Base-by-base conservation (phyloP, 53 echinoderm and acorn worm species). In the Zoroaster sp. region DNA sequence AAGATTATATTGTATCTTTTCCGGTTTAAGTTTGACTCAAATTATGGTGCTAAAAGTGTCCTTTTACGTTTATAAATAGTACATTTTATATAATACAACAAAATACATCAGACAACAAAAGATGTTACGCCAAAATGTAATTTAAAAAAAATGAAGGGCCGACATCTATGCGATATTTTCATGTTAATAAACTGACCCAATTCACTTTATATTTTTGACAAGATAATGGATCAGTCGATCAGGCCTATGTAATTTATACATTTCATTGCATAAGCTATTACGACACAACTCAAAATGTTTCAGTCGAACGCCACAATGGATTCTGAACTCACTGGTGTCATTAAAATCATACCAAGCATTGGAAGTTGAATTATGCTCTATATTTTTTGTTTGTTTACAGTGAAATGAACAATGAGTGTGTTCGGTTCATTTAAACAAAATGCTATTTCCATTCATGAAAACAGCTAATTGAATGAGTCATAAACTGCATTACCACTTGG, bases 401-500 rank as follows among this genome's bases (percentile, higher is more conserved):
- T 25, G 21, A 59, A 59, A n/a, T n/a, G n/a, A n/a, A n/a, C n/a
- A n/a, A n/a, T n/a, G n/a, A n/a, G n/a, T n/a, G n/a, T n/a, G n/a
- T n/a, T n/a, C n/a, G n/a, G n/a, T n/a, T n/a, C n/a, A n/a, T n/a
- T n/a, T n/a, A n/a, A n/a, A n/a, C n/a, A 46, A 31, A 81, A 81
- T 44, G 65, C 67, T 68, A 46, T 81, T 81, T 67, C 66, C 66
- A 40, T 67, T 66, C 43, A 43, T 81, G 67, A 33, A 66, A 81
- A 67, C 40, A 39, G 42, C 23, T 66, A 81, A 81, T 81, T 81
- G 17, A 66, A 37, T 31, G 68, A 81, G 81, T 81, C 65, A 66
- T 68, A 66, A 55, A 46, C 75, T 28, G 68, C 42, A 43, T 80
- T 59, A 80, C 80, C 65, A 40, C 42, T 66, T 81, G 81, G 55